Evolutionary conservation across 2,113 vertebrate species (phyloP).

Genomic region (Herpailurus yagouaroundi): DNA sequence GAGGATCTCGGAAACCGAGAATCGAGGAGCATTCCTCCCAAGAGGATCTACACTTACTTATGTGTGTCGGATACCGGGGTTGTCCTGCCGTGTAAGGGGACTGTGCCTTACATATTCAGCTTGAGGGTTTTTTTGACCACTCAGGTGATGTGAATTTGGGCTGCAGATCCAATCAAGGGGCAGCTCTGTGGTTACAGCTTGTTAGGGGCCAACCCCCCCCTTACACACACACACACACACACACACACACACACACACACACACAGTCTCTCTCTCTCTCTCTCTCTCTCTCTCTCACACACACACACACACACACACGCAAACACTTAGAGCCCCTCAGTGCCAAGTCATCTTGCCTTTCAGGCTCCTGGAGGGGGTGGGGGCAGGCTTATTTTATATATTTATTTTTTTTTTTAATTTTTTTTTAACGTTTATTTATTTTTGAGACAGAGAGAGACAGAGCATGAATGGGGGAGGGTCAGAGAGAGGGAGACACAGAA

Average conservation of each 20-base stretch:
- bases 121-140: background rate
- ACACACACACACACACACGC: background rate
- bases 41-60: background rate
- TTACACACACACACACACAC: background rate
- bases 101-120: fast-evolving
- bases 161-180: background rate
- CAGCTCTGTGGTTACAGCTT: background rate
- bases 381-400: background rate
- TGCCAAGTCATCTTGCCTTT: background rate
- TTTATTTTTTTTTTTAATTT: too few species aligned
- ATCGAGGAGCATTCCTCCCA: background rate
- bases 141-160: background rate
- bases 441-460: too few species aligned
- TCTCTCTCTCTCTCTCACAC: too few species aligned
- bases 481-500: too few species aligned
- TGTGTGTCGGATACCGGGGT: too few species aligned
- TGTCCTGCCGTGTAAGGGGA: background rate
- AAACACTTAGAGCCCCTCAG: background rate
- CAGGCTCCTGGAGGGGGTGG: background rate
- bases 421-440: too few species aligned
- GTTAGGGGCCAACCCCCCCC: fast-evolving
- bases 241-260: background rate
- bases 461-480: too few species aligned
- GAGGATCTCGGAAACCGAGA: background rate
- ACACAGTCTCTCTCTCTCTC: too few species aligned